Percentiles rank a stretch among this genome's conserved stretches.
phyloP scores from a whole-genome alignment of 2,888 invertebrate species.

The Carcina quercana region DNA sequence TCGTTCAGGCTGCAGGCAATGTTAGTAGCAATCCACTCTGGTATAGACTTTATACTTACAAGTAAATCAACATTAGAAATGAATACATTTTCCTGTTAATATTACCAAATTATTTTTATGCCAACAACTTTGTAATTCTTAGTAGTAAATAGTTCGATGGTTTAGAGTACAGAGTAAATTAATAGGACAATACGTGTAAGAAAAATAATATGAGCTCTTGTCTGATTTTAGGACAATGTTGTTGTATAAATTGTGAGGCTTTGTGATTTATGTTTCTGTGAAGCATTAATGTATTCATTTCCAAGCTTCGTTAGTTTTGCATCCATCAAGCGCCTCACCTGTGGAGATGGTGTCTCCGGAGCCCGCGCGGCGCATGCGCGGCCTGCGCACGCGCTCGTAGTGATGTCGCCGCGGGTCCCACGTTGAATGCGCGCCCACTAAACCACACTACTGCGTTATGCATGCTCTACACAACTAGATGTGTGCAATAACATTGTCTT shows the following conservation, averaged over 20 bases:
- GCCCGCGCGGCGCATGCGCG: constrained; percentile 75
- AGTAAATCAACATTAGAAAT: constrained; percentile 1
- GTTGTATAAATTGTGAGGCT: too few species aligned
- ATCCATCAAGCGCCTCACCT: constrained; percentile 35
- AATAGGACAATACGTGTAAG: too few species aligned
- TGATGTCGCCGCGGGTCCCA: constrained; percentile 93
- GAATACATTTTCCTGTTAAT: not conserved
- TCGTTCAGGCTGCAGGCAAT: constrained; percentile 25
- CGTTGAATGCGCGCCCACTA: constrained; percentile 79
- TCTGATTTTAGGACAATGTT: too few species aligned
- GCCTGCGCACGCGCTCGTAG: constrained; percentile 90
- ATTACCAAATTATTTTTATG: too few species aligned
- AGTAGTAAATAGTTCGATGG: too few species aligned
- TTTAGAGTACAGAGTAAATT: too few species aligned
- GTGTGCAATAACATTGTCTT: too few species aligned
- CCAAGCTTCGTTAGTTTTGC: not conserved
- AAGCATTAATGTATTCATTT: too few species aligned
- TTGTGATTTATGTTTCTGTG: too few species aligned
- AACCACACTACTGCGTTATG: constrained; percentile 61
- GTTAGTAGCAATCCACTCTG: constrained; percentile 33
- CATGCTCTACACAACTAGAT: constrained; percentile 75
- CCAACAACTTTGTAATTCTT: too few species aligned
- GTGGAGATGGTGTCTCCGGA: constrained; percentile 80
- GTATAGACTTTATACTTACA: constrained; percentile 12
- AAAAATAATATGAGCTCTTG: too few species aligned